Evolutionary conservation across 2,797 vertebrate genomes (phyloP), one percentile per base, ranked within the genome.

Genomic region (Acridotheres tristis): DNA sequence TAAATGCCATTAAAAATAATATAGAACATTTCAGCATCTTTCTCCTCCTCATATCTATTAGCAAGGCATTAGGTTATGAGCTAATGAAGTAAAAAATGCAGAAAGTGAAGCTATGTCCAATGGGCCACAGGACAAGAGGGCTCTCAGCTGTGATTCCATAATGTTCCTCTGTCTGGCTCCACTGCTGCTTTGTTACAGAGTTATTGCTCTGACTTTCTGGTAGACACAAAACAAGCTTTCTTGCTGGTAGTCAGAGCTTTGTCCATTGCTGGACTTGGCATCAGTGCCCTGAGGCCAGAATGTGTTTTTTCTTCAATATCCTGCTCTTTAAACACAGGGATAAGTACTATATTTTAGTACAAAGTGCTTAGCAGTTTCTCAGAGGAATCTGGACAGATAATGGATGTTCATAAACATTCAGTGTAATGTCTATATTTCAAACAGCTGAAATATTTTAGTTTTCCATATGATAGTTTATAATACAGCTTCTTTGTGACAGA

Each of bases 1-100:
- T 89, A 85, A 87, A 87, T 82, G 19, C 38, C 32, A 51, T 94
- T 63, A 89, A 89, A 95, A 94, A 94, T 79, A 82, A 94, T 87
- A 84, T 26, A 67, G 71, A 87, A 61, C 9, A 66, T 11, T 92
- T 92, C 38, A 65, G 25, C 72, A 53, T 89, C 57, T 88, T 83
- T 68, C 17, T 43, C 10, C 4, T 84, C 34, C 29, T 27, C 9
- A 2, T 81, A 42, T 61, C 90, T 94, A 75, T 95, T 95, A 93
- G 36, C 12, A 78, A 84, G 71, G 54, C 62, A 76, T 95, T 93
- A 67, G 45, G 47, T 85, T 76, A 61, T 57, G 55, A 89, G 45
- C 26, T 89, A 87, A 76, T 85, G 78, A 95, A 92, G 85, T 75
- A 67, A 82, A 85, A 91, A 87, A 74, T 29, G 30, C 19, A 42